Evolutionary conservation across 1,140 invertebrate genomes (phyloP).

Genomic region (Carposina sasakii): DNA sequence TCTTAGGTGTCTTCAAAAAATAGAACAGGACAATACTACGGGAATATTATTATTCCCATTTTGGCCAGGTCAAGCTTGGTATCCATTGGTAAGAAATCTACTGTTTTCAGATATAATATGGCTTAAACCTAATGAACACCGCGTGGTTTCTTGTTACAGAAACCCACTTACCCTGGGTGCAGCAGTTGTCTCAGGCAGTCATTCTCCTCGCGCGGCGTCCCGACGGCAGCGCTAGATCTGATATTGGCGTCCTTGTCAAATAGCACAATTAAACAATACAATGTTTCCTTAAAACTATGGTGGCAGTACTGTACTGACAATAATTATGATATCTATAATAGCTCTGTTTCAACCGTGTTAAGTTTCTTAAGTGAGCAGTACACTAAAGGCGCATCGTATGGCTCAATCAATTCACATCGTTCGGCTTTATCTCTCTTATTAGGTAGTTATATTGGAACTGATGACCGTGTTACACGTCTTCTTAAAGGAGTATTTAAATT

Average conservation of each 20-base stretch:
- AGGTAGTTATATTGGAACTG: not conserved
- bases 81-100: not conserved
- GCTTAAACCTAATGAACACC: conserved; percentile 1
- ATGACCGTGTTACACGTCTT: conserved; percentile 17
- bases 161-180: not conserved
- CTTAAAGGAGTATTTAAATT: too few relatives aligned
- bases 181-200: not conserved
- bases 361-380: not conserved
- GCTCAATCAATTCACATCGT: not conserved
- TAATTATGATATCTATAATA: not conserved
- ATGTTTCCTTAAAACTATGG: conserved; percentile 1
- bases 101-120: not conserved
- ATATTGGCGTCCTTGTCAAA: not conserved
- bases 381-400: not conserved
- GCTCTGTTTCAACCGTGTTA: not conserved
- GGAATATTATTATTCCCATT: not conserved
- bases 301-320: not conserved
- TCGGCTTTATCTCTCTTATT: not conserved
- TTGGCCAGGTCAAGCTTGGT: not conserved
- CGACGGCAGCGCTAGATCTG: not conserved
- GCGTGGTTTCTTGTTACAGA: not conserved
- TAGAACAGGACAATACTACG: not conserved
- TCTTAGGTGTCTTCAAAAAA: not conserved
- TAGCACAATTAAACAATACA: not conserved
- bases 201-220: not conserved